Conservation (phyloP, 2,797 vertebrate species). For the Ceryle rudis region DNA sequence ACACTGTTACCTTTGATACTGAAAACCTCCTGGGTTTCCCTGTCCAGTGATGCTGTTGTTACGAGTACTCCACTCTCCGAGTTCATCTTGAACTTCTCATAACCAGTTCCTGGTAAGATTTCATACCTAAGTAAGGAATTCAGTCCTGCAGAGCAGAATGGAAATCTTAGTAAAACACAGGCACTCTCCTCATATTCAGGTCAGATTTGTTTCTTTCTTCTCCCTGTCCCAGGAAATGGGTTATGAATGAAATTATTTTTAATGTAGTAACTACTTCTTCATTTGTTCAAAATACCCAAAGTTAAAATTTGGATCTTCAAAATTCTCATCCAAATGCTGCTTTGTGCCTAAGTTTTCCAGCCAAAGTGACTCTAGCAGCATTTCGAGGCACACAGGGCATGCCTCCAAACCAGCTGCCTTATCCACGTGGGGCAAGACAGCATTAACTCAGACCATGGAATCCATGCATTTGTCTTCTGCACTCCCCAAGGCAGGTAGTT, state of each 20-base stretch:
- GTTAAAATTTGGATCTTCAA: background rate
- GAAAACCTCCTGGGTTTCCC: slow-evolving; percentile 86
- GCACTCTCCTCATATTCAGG: background rate
- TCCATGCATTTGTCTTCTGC: background rate
- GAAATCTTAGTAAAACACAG: background rate
- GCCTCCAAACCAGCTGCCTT: background rate
- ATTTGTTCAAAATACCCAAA: background rate
- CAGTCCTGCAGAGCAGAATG: slow-evolving; percentile 71
- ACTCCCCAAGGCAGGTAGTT: background rate
- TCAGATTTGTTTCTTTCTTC: background rate
- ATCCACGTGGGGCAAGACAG: background rate
- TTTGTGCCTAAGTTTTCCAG: background rate
- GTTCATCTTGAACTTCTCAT: slow-evolving; percentile 87
- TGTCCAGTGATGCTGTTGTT: slow-evolving; percentile 84
- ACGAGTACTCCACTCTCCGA: slow-evolving; percentile 84
- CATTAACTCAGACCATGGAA: background rate
- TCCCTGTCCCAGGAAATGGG: background rate
- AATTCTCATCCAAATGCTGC: background rate
- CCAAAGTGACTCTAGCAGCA: background rate
- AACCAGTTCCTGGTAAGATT: slow-evolving; percentile 85
- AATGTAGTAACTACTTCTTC: background rate
- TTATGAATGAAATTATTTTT: background rate
- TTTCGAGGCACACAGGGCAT: background rate
- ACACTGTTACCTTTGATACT: slow-evolving; percentile 84
- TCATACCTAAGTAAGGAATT: slow-evolving; percentile 80